Evolutionary conservation across 2,888 invertebrate genomes (phyloP), one percentile per base, ranked within the genome.

Genomic region (Thymelicus lineola): DNA sequence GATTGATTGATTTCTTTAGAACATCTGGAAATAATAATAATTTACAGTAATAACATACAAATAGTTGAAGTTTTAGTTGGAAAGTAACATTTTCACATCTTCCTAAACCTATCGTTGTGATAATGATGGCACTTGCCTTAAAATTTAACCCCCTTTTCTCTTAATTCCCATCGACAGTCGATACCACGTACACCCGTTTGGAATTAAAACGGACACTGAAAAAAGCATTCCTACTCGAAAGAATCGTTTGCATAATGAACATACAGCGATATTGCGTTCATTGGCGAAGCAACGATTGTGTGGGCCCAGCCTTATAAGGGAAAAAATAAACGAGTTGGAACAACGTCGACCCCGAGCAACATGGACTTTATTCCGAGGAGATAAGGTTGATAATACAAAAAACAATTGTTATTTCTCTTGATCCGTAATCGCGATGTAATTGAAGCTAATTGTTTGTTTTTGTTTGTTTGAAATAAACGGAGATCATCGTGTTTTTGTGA

Each of bases 241-340:
- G 76, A 76, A 80, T 80, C 83, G 84, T 88, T 89, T 87, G 88
- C 88, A 89, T 89, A 89, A 88, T 88, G 84, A 87, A 86, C 84
- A 82, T 80, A 79, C 80, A 63, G 50, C 76, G 80, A 83, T 85
- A 84, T 85, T 83, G 84, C 78, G 59, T 63, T 58, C 69, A 46
- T 57, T 55, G 60, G 67, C 63, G 62, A 57, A 78, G 75, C 76
- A 77, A 78, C 79, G 72, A 73, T 74, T 75, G 77, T 78, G 77
- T 76, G 75, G 70, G 74, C 66, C 69, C 73, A 70, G 75, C 80
- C 77, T 79, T 79, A 77, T 76, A 75, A 75, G 74, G 76, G 75
- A 74, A 74, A 75, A 66, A 71, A 72, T 69, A 72, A 70, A 72
- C 65, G 68, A 74, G 28, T 50, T 36, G 36, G 7, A 20, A 58